phyloP scores from a whole-genome alignment of 2,113 vertebrate genomes.

The Amphiprion ocellaris region DNA sequence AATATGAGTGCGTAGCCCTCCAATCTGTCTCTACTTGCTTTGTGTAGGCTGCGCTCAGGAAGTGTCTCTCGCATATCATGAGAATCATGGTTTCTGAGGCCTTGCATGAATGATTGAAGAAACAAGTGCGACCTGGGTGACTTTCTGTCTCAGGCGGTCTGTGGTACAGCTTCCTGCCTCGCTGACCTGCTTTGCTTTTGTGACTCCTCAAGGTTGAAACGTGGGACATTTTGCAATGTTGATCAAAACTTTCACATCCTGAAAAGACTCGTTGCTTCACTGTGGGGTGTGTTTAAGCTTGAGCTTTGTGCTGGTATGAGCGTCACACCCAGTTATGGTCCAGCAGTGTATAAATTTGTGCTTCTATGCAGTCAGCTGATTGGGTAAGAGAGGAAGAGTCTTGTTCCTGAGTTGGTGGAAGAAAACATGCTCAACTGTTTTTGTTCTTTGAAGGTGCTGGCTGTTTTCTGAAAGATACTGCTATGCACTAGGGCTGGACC shows the following conservation, averaged over 20 bases:
- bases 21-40: constrained; percentile 1
- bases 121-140: not conserved
- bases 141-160: constrained; percentile 3
- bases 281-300: constrained; percentile 1
- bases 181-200: constrained; percentile 32
- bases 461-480: not conserved
- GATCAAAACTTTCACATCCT: constrained; percentile 53
- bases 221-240: constrained; percentile 20
- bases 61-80: constrained; percentile 27
- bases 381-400: constrained; percentile 18
- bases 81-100: constrained; percentile 31
- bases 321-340: constrained; percentile 13
- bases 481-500: not conserved
- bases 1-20: not conserved
- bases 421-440: not conserved
- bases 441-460: too few species aligned
- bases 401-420: not conserved
- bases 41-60: constrained; percentile 24
- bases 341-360: constrained; percentile 19
- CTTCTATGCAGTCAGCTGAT: not conserved
- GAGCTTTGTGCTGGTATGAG: not conserved
- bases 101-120: not conserved
- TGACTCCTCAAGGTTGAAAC: constrained; percentile 15
- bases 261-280: constrained; percentile 12
- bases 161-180: constrained; percentile 25